Percentiles rank a stretch among this genome's conserved stretches.
Conservation (phyloP, 2,113 vertebrate species). For the Trichechus manatus region DNA sequence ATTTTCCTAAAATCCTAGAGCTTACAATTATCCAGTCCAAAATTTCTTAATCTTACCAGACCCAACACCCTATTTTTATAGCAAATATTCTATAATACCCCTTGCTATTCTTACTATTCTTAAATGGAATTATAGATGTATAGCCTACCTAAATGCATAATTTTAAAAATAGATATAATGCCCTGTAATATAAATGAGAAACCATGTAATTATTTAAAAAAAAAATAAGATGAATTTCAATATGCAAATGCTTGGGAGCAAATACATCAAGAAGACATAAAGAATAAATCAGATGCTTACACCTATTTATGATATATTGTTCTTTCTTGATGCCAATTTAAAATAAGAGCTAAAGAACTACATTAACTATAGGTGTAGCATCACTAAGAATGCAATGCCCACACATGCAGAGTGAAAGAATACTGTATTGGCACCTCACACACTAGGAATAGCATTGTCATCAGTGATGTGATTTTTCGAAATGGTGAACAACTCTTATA, state of each 20-base stretch:
- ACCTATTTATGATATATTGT: neutral
- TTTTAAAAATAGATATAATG: constrained; percentile 6
- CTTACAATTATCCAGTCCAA: constrained; percentile 3
- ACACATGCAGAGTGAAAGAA: neutral
- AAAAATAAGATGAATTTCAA: neutral
- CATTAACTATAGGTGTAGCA: neutral
- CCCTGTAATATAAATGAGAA: neutral
- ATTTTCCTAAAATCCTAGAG: constrained; percentile 48
- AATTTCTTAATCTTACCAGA: neutral
- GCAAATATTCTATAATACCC: constrained; percentile 14
- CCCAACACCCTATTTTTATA: neutral
- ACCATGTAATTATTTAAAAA: constrained; percentile 15
- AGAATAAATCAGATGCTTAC: neutral
- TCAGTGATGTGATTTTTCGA: neutral
- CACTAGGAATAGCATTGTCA: neutral
- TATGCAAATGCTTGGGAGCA: neutral
- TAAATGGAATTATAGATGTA: neutral
- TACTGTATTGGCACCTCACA: accelerated
- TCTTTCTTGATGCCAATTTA: neutral
- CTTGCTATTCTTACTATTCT: constrained; percentile 15
- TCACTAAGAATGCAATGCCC: neutral
- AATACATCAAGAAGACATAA: neutral
- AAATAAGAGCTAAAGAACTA: neutral
- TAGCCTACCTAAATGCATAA: neutral
- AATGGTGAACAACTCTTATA: neutral